phyloP scores from a whole-genome alignment of 2,888 invertebrate genomes.

The Drosophila putrida region DNA sequence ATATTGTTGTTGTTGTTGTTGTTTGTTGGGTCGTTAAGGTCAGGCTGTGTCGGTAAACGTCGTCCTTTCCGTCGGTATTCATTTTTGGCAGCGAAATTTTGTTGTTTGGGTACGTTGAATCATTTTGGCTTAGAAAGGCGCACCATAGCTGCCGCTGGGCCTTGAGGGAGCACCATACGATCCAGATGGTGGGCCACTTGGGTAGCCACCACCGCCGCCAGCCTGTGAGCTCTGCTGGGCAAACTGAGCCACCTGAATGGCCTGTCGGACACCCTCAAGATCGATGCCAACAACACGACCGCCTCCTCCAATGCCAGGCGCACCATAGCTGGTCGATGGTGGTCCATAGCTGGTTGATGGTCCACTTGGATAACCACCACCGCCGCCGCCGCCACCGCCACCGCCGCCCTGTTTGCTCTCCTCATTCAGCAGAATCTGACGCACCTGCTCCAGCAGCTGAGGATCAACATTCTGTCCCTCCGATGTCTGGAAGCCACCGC shows the following conservation, averaged over 20 bases:
- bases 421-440: constrained; percentile 93
- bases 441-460: constrained; percentile 92
- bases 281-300: constrained; percentile 91
- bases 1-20: constrained; percentile 51
- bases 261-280: constrained; percentile 94
- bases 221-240: constrained; percentile 88
- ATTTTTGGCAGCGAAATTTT: constrained; percentile 72
- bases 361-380: constrained; percentile 84
- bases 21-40: constrained; percentile 41
- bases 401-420: constrained; percentile 88
- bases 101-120: constrained; percentile 20
- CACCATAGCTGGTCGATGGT: constrained; percentile 89
- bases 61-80: constrained; percentile 61
- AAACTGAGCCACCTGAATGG: constrained; percentile 95
- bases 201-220: constrained; percentile 85
- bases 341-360: constrained; percentile 87
- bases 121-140: constrained; percentile 80
- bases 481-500: constrained; percentile 92
- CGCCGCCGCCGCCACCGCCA: constrained; percentile 85
- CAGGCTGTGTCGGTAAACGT: constrained; percentile 31
- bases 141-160: constrained; percentile 90
- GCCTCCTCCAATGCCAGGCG: constrained; percentile 85
- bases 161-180: constrained; percentile 88
- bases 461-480: constrained; percentile 94
- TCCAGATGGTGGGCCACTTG: constrained; percentile 87